Evolutionary conservation across 2,888 invertebrate species (phyloP).

Genomic region (Unio delphinus): DNA sequence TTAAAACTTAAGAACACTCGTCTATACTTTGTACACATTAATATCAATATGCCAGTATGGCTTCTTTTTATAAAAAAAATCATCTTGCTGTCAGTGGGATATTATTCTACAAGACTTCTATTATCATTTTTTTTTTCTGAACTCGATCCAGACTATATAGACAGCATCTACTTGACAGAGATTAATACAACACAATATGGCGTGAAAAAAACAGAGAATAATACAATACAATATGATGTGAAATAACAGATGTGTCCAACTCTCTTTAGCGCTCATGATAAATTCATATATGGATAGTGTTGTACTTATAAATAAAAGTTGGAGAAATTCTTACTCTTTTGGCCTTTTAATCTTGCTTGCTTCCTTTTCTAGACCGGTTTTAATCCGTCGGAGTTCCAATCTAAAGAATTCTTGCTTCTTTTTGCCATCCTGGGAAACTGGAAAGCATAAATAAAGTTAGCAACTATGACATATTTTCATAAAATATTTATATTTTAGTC

Average conservation of each 20-base stretch:
- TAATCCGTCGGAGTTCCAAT: conserved; percentile 49
- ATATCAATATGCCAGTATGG: too few relatives aligned
- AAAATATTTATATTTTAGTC: too few relatives aligned
- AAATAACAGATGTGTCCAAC: neutral
- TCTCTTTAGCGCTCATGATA: too few relatives aligned
- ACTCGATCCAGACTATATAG: neutral
- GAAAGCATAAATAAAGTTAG: too few relatives aligned
- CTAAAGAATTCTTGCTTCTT: conserved; percentile 59
- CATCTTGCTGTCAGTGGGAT: too few relatives aligned
- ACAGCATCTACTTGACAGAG: neutral
- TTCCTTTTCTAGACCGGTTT: conserved; percentile 54
- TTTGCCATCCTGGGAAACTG: neutral
- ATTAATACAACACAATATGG: neutral
- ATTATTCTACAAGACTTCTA: neutral
- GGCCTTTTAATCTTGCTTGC: conserved; percentile 59
- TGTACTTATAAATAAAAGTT: neutral
- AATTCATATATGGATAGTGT: too few relatives aligned
- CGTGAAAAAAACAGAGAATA: neutral
- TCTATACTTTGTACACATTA: neutral
- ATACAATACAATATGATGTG: neutral
- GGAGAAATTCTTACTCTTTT: conserved; percentile 43
- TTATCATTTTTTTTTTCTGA: neutral
- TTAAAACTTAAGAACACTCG: too few relatives aligned
- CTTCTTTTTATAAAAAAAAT: too few relatives aligned
- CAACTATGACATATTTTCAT: too few relatives aligned